phyloP scores from a whole-genome alignment of 2,113 vertebrate genomes.

The Petaurus breviceps region DNA sequence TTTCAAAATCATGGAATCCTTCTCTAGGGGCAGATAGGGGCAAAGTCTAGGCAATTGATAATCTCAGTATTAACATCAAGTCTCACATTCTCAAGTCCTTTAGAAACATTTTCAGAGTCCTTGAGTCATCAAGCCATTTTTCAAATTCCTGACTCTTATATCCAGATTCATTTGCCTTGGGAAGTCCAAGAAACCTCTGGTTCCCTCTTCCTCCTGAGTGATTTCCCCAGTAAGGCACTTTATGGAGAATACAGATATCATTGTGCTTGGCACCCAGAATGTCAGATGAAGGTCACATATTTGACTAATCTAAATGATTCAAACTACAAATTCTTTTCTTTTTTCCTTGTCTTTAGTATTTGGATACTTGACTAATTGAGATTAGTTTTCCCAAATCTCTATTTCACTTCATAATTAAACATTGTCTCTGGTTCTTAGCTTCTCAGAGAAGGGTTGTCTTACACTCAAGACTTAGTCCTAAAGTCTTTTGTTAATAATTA shows the following conservation, averaged over 20 bases:
- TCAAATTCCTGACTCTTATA: constrained; percentile 14
- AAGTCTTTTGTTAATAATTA: no score
- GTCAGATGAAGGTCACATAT: constrained; percentile 50
- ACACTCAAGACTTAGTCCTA: no score
- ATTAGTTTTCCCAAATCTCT: constrained; percentile 44
- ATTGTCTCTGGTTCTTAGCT: background rate
- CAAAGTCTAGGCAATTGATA: background rate
- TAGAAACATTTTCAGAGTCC: constrained; percentile 54
- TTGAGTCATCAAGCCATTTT: constrained; percentile 49
- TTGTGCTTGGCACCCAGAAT: constrained; percentile 59
- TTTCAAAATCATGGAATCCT: background rate
- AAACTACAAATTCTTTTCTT: background rate
- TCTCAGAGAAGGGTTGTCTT: background rate
- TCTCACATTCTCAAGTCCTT: constrained; percentile 13
- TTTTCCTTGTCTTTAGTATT: constrained; percentile 52
- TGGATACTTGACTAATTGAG: background rate
- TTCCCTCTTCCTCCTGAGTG: constrained; percentile 47
- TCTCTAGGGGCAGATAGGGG: background rate
- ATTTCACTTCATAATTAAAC: constrained; percentile 16
- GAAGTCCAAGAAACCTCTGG: constrained; percentile 42
- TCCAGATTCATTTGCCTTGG: constrained; percentile 62
- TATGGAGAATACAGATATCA: constrained; percentile 53
- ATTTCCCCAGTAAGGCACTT: constrained; percentile 61
- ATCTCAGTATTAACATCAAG: background rate
- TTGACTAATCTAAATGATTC: constrained; percentile 27